Conservation (phyloP, 2,888 invertebrate species). For the Amiota communis region DNA sequence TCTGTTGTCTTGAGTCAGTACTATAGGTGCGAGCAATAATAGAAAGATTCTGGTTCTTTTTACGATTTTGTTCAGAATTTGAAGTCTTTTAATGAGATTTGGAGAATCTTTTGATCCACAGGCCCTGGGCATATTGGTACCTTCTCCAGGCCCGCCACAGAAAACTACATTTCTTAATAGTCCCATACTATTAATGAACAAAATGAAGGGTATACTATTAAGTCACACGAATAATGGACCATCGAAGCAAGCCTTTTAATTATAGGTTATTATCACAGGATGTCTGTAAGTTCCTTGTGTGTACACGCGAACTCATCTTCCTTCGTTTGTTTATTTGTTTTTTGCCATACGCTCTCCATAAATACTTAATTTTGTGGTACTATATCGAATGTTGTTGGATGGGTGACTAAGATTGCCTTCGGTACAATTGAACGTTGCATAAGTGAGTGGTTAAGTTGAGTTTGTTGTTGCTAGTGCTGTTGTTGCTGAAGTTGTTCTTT, state of each 20-base stretch:
- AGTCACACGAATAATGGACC: too few relatives aligned
- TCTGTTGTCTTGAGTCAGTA: too few relatives aligned
- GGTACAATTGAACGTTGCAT: constrained; percentile 3
- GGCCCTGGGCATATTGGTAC: too few relatives aligned
- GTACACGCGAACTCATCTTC: constrained; percentile 45
- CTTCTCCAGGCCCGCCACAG: too few relatives aligned
- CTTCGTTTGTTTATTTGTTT: constrained; percentile 56
- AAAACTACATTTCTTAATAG: too few relatives aligned
- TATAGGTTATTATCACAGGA: constrained; percentile 14
- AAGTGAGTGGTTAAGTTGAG: constrained; percentile 18
- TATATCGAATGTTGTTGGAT: neutral
- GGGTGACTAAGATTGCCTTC: neutral
- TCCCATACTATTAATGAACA: too few relatives aligned
- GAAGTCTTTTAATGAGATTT: too few relatives aligned
- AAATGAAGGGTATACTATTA: too few relatives aligned
- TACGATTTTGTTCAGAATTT: too few relatives aligned
- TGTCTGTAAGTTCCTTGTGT: constrained; percentile 32
- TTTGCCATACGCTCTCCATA: constrained; percentile 42
- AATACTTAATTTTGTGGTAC: constrained; percentile 58
- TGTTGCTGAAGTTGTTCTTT: neutral
- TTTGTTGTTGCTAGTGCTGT: neutral
- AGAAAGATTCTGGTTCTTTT: too few relatives aligned
- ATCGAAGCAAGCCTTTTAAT: constrained; percentile 12
- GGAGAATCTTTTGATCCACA: too few relatives aligned
- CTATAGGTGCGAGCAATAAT: too few relatives aligned